A percentile compares a stretch with the other conserved stretches of the same genome.
Evolutionary conservation across 2,888 invertebrate genomes (phyloP).

Genomic region (Andrena minutula): DNA sequence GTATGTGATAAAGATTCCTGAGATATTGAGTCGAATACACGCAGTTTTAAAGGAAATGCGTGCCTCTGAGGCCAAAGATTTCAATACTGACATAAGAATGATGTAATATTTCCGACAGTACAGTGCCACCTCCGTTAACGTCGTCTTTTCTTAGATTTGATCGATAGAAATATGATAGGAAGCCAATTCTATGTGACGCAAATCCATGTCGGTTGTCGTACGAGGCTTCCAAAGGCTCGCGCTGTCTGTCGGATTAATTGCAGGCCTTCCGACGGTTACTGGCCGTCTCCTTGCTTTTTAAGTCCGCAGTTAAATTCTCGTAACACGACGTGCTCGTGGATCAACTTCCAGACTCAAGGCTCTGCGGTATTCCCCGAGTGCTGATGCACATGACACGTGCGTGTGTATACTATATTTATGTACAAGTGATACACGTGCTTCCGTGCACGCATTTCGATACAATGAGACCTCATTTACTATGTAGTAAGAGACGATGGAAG

Average conservation of each 20-base stretch:
- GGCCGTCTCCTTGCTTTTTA: conserved; percentile 28
- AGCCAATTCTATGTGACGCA: conserved; percentile 79
- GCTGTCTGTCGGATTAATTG: conserved; percentile 82
- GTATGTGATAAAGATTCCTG: too few relatives aligned
- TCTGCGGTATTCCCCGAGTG: background rate
- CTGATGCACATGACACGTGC: conserved; percentile 9
- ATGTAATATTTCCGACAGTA: background rate
- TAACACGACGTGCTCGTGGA: background rate
- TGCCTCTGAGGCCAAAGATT: background rate
- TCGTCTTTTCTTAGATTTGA: conserved; percentile 43
- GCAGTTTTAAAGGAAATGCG: too few relatives aligned
- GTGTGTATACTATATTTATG: background rate
- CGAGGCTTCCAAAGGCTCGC: conserved; percentile 78
- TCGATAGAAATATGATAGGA: conserved; percentile 75
- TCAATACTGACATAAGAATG: background rate
- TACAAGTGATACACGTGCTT: conserved; percentile 22
- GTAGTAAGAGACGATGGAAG: background rate
- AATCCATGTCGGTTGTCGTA: conserved; percentile 73
- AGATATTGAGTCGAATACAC: too few relatives aligned
- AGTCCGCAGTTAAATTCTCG: conserved; percentile 13
- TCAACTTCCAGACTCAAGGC: background rate
- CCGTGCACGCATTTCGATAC: conserved; percentile 2
- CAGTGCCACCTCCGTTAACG: background rate
- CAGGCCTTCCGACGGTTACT: conserved; percentile 55
- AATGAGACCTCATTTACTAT: conserved; percentile 12